phyloP scores from a whole-genome alignment of 2,113 vertebrate genomes.

The Jaculus jaculus region DNA sequence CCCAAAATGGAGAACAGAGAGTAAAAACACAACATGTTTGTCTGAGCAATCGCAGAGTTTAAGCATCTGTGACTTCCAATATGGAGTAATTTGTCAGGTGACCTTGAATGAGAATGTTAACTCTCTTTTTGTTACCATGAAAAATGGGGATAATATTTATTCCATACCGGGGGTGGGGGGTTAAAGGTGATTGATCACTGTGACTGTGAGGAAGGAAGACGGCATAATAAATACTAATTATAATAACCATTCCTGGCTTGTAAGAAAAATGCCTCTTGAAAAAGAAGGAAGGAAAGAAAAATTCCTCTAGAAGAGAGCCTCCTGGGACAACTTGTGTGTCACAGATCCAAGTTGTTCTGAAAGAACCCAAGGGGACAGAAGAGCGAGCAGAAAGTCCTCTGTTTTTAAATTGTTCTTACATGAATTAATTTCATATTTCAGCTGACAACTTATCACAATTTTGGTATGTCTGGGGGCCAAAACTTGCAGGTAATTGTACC shows the following conservation, averaged over 20 bases:
- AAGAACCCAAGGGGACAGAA: background rate
- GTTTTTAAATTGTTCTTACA: background rate
- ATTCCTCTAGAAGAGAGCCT: background rate
- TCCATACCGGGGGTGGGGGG: conserved; percentile 32
- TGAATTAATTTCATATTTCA: background rate
- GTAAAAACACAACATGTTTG: background rate
- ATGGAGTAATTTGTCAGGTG: conserved; percentile 19
- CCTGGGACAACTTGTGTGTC: background rate
- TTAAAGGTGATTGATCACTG: conserved; percentile 40
- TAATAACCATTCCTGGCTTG: conserved; percentile 36
- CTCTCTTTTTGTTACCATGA: background rate
- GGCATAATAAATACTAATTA: conserved; percentile 76
- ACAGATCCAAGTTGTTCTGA: background rate
- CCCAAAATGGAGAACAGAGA: background rate
- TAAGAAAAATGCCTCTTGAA: conserved; percentile 55
- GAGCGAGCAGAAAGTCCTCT: background rate
- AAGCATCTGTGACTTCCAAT: background rate
- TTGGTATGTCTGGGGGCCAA: background rate
- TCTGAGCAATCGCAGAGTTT: background rate
- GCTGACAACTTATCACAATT: background rate
- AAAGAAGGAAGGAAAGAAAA: conserved; percentile 32
- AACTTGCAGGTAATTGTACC: background rate
- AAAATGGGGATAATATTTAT: conserved; percentile 59
- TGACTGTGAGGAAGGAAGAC: conserved; percentile 58
- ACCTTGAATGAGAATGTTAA: conserved; percentile 34